A percentile compares a stretch with the other conserved stretches of the same genome.
These are phyloP conservation scores for Rhodophaea formosa DNA, from an alignment of 2,888 invertebrate species.

Conservation along the genomic window DNA sequence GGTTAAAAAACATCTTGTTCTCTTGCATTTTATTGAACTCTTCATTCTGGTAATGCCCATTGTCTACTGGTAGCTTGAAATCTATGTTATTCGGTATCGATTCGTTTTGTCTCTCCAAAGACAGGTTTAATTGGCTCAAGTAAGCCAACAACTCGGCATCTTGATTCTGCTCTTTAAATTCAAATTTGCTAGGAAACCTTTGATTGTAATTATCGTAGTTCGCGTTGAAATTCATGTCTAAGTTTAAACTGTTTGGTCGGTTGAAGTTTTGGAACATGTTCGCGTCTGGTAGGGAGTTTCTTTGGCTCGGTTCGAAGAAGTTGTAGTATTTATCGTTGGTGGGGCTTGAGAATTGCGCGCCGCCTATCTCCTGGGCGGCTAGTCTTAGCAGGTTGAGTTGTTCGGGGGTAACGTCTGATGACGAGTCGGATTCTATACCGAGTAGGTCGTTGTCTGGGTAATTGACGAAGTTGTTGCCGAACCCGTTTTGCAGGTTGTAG, in stretches of 20 bases:
- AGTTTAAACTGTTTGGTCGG: conserved; percentile 65
- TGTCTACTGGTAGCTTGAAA: conserved; percentile 63
- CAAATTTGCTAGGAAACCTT: conserved; percentile 58
- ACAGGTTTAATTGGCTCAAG: conserved; percentile 60
- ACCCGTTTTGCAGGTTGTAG: conserved; percentile 61
- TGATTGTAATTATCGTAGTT: conserved; percentile 55
- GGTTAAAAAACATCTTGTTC: conserved; percentile 60
- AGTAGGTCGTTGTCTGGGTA: conserved; percentile 61
- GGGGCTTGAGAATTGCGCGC: conserved; percentile 67
- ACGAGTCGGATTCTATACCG: conserved; percentile 56
- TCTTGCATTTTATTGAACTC: conserved; percentile 58
- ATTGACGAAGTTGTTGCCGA: conserved; percentile 59
- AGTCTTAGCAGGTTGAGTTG: conserved; percentile 71
- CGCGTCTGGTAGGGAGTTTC: conserved; percentile 67
- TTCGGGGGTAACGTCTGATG: conserved; percentile 64
- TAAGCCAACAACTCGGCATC: conserved; percentile 63
- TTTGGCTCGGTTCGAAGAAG: conserved; percentile 73
- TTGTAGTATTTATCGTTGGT: conserved; percentile 69
- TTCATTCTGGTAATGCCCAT: conserved; percentile 58
- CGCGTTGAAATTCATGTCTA: conserved; percentile 61
- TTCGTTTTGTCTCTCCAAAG: conserved; percentile 57
- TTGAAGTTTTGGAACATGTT: conserved; percentile 60
- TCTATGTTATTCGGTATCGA: conserved; percentile 53
- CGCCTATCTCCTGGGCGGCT: conserved; percentile 76
- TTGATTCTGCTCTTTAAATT: conserved; percentile 55